Evolutionary conservation across 2,113 vertebrate species (phyloP).

Genomic region (Psittacara wagleri): DNA sequence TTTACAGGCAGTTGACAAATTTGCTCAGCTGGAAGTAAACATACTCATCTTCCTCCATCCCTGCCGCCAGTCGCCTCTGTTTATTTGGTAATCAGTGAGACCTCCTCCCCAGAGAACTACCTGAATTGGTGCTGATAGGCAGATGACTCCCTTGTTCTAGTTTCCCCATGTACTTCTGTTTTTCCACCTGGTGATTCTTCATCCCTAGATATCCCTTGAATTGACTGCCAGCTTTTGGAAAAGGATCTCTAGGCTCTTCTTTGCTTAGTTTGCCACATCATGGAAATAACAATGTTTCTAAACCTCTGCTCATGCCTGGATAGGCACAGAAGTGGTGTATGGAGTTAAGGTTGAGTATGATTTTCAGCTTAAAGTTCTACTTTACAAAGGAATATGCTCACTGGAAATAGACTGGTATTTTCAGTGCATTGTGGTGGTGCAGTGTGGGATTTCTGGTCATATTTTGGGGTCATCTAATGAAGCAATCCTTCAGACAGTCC

Average conservation of each 20-base stretch:
- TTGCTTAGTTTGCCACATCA: not conserved
- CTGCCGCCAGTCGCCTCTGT: not conserved
- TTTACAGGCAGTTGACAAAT: conserved; percentile 53
- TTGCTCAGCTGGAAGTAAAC: conserved; percentile 34
- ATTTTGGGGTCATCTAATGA: not conserved
- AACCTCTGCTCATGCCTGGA: not conserved
- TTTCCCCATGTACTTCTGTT: rapidly evolving
- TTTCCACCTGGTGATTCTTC: not conserved
- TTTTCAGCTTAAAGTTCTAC: not conserved
- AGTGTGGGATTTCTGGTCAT: not conserved
- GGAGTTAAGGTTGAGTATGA: not conserved
- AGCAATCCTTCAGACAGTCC: not conserved
- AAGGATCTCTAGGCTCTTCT: not conserved
- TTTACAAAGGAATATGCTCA: not conserved
- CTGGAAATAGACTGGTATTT: not conserved
- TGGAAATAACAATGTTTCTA: not conserved
- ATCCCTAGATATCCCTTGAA: not conserved
- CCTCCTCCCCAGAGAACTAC: conserved; percentile 37
- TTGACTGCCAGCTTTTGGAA: not conserved
- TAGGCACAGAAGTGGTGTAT: not conserved
- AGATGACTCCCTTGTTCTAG: not conserved
- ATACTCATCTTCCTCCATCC: not conserved
- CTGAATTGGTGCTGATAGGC: conserved; percentile 50
- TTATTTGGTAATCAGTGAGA: conserved; percentile 19
- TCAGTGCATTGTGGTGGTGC: not conserved